Conservation (phyloP, 23 tunicate species). For the Ciona savignyi region DNA sequence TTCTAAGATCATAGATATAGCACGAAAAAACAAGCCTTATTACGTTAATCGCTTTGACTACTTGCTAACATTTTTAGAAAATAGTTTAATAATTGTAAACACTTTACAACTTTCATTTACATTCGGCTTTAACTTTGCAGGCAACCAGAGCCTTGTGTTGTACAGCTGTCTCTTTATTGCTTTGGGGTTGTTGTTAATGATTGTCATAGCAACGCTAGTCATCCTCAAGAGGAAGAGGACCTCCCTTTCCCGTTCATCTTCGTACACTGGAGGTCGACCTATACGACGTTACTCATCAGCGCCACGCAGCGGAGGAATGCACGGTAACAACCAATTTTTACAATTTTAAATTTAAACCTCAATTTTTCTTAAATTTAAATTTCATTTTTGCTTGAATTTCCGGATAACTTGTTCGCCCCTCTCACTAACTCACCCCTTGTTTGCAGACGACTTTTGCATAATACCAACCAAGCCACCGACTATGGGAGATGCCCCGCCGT, state of each 20-base stretch:
- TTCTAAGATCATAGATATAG: no score
- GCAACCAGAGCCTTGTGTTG: constrained; percentile 14
- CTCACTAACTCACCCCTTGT: no score
- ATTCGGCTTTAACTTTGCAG: constrained; percentile 2
- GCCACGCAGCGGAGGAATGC: neutral
- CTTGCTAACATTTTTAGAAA: no score
- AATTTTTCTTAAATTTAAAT: no score
- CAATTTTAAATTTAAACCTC: no score
- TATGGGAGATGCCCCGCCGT: constrained; percentile 1
- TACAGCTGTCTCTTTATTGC: constrained; percentile 28
- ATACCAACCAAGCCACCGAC: constrained; percentile 17
- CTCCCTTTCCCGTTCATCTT: constrained; percentile 4
- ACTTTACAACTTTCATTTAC: no score
- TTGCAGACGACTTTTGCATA: constrained; percentile 16
- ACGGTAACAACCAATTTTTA: no score
- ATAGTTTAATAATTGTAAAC: no score
- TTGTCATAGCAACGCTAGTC: constrained; percentile 27
- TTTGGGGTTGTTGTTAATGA: constrained; percentile 13
- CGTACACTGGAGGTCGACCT: constrained; percentile 10
- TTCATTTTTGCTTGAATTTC: no score
- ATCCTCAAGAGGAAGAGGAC: constrained; percentile 14
- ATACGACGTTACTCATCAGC: neutral
- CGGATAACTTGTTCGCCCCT: no score
- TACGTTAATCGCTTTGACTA: no score
- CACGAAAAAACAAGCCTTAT: no score